Base-by-base conservation (phyloP, 2,797 vertebrate species). In the Tauraco hartlaubi region DNA sequence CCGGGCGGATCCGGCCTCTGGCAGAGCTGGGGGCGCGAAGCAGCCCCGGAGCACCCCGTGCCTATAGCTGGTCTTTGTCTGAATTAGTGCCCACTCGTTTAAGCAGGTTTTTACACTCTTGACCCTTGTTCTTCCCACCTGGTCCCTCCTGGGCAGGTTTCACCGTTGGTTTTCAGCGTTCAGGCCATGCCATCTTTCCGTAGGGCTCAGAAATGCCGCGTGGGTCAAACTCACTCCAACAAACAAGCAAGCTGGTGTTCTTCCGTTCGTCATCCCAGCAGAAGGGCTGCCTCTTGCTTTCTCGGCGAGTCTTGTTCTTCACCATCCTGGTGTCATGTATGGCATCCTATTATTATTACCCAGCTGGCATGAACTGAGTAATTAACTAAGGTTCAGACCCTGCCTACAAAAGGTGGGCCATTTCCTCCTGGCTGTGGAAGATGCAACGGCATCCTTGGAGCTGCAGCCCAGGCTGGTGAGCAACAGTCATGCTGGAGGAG, bases 191-290 rank as follows among this genome's bases (percentile, higher is more conserved):
- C 9, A 26, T n/a, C 35, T 3, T 21, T 63, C 46, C 2, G 1
- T 7, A 28, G 74, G 35, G 31, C 46, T 74, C 46, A 26, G 33
- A 16, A 33, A 9, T 1, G 1, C 46, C 8, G 2, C 0, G 0
- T 17, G n/a, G 69, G 33, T 80, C 56, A 67, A 37, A 39, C 26
- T 44, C 16, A 0, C 15, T 39, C 31, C 39, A 29, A 8, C 15
- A 56, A 22, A 28, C 0, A 5, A 9, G 2, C 0, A 11, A 12
- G 52, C 35, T 46, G 9, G 5, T 29, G 21, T 37, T 44, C 17
- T 11, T 29, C 43, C 11, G 21, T 51, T 61, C 3, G 2, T 63
- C n/a, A 9, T 21, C 41, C 54, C 37, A 33, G 8, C 44, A 21
- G 29, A 9, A 17, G 54, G 16, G 44, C 43, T 59, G 55, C 67